These are phyloP conservation scores for Ranitomeya imitator DNA, from an alignment of 2,113 vertebrate species.

Conservation along the genomic window DNA sequence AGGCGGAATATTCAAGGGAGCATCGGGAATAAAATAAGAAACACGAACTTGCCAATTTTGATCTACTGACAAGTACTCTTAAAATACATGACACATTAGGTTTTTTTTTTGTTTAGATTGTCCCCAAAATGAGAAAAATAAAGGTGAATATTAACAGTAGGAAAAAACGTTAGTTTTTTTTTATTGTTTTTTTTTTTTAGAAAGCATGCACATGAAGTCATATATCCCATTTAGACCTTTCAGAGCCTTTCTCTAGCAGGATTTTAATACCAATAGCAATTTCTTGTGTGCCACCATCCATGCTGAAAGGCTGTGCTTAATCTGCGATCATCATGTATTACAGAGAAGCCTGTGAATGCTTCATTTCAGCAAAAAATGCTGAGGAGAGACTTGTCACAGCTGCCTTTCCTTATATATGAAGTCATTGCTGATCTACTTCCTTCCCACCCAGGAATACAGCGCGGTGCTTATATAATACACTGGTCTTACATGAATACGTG, in stretches of 20 bases:
- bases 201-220: background rate
- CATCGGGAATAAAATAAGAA: no score
- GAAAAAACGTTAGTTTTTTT: background rate
- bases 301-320: background rate
- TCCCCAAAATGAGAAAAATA: background rate
- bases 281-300: slow-evolving; percentile 1
- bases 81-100: no score
- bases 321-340: slow-evolving; percentile 17
- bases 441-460: background rate
- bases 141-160: background rate
- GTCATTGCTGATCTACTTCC: slow-evolving; percentile 14
- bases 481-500: background rate
- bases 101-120: no score
- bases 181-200: background rate
- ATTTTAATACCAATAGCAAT: background rate
- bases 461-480: background rate
- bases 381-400: slow-evolving; percentile 17
- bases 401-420: slow-evolving; percentile 4
- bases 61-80: no score
- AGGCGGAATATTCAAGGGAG: no score
- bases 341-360: slow-evolving; percentile 2
- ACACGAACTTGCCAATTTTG: no score
- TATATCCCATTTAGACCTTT: background rate
- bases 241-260: background rate
- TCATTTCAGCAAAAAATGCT: slow-evolving; percentile 13